Conservation (phyloP, 1,140 invertebrate genomes). For the Coenobita brevimanus region DNA sequence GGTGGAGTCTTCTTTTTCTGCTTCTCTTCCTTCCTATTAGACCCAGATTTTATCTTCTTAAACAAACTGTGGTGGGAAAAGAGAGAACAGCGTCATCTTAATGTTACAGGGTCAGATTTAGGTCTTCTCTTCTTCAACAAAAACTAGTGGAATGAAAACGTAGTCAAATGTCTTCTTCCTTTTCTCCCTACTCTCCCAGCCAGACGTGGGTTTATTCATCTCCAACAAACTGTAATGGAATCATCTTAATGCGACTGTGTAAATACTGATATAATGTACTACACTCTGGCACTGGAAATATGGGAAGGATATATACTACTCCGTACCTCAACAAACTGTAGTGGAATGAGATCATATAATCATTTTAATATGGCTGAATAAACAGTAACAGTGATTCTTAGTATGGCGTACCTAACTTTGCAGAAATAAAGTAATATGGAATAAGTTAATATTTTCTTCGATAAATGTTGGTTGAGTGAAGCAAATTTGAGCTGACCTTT, state of each 20-base stretch:
- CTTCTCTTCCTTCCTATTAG: neutral
- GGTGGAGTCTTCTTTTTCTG: conserved; percentile 1
- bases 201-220: no score
- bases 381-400: neutral
- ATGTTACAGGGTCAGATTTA: neutral
- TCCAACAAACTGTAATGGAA: no score
- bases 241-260: no score
- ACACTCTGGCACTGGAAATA: no score
- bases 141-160: neutral
- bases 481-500: neutral
- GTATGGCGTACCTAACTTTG: neutral
- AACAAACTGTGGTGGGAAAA: neutral
- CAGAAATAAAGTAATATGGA: neutral
- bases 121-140: no score
- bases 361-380: neutral
- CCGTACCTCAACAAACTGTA: neutral
- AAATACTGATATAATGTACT: no score
- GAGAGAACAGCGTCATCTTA: neutral
- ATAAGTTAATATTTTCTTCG: no score
- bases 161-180: no score
- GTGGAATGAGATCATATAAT: neutral
- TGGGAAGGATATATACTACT: no score
- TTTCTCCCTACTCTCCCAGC: no score
- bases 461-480: no score
- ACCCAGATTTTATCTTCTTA: conserved; percentile 3